Evolutionary conservation across 2,113 vertebrate species (phyloP), one percentile per base, ranked within the genome.

Genomic region (Tapirus terrestris): DNA sequence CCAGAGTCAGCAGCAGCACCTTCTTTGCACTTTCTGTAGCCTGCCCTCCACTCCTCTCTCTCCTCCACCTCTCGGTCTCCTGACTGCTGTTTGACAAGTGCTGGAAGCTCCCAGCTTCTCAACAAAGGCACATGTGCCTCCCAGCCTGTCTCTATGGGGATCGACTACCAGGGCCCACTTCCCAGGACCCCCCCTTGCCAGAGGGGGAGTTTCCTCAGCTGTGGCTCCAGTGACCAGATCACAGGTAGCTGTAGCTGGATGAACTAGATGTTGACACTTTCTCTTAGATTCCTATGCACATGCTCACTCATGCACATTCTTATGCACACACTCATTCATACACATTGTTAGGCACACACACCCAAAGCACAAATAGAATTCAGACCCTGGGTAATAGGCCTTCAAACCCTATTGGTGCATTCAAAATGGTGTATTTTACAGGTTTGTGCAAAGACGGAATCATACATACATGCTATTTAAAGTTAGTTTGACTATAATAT

Each of bases 241-340:
- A 7, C 17, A 67, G 3, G 70, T 0, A 36, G 16, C 48, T 67
- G 43, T 6, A 18, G 45, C 27, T 45, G 31, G 82, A 17, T 0
- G 6, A 12, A 0, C 25, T 27, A 29, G 36, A 65, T n/a, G n/a
- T 58, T 1, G 56, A 45, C 2, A 11, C 14, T 1, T 48, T n/a
- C 25, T 48, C 21, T 27, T 3, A 48, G 72, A 33, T 45, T 75
- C 56, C 21, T 23, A 6, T 21, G 25, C 16, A 5, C 67, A 43
- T 9, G 6, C 27, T 21, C 51, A 21, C 36, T 27, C 45, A 23
- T 0, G 1, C 45, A 68, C 14, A 1, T 6, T 36, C 29, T 23
- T 8, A 3, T 4, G 51, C 3, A 43, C 13, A 2, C 2, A 2
- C 11, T 65, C 14, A 17, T 3, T 13, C 45, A 68, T 10, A 48